Conservation (phyloP, 2,113 vertebrate genomes). For the Mus spicilegus region DNA sequence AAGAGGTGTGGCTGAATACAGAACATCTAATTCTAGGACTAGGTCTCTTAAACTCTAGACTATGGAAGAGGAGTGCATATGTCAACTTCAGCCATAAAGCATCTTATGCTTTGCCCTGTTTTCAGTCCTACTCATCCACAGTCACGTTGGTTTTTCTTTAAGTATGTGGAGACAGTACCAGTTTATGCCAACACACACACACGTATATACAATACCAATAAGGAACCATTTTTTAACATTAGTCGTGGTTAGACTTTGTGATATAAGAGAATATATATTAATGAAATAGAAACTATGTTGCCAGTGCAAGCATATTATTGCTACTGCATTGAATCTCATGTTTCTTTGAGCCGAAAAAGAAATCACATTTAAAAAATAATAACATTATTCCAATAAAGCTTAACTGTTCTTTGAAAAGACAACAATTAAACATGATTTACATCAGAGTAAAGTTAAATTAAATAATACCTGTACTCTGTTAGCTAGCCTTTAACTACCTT, state of each 20-base stretch:
- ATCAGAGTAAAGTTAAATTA: not conserved
- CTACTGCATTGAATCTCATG: not conserved
- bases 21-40: not conserved
- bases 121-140: not conserved
- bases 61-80: not conserved
- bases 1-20: not conserved
- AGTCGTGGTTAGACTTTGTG: conserved; percentile 36
- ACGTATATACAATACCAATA: not conserved
- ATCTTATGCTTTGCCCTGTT: not conserved
- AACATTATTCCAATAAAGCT: conserved; percentile 28
- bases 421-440: not conserved
- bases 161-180: not conserved
- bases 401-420: conserved; percentile 28
- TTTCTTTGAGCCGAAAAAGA: conserved; percentile 42
- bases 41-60: not conserved
- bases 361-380: not conserved
- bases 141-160: not conserved
- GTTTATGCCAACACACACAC: not conserved
- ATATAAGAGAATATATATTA: not conserved
- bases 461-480: not conserved
- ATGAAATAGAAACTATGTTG: conserved; percentile 23
- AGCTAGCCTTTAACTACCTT: conserved; percentile 3
- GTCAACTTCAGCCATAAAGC: not conserved
- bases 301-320: not conserved
- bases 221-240: not conserved